Percentiles rank a stretch among this genome's conserved stretches.
Conservation (phyloP, 2,797 vertebrate species). For the Eutrigla gurnardus region DNA sequence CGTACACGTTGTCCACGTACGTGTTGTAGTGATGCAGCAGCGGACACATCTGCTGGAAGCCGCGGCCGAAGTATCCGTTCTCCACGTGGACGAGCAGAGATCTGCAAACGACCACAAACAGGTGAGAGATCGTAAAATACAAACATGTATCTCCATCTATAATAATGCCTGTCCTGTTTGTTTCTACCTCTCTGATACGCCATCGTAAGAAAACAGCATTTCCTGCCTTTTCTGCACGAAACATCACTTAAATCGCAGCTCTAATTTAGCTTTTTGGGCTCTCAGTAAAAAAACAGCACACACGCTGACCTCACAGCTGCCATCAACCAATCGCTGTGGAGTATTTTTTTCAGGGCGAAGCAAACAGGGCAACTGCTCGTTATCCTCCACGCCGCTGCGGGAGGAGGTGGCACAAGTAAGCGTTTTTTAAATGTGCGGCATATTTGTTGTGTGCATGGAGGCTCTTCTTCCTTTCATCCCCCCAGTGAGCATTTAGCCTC, state of each 20-base stretch:
- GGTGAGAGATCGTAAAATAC: background rate
- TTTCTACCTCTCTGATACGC: too few species aligned
- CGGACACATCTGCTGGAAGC: conserved; percentile 85
- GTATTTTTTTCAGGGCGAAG: background rate
- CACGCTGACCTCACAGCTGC: too few species aligned
- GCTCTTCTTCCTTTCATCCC: conserved; percentile 33
- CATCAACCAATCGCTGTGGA: too few species aligned
- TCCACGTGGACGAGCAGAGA: conserved; percentile 84
- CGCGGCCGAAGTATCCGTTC: conserved; percentile 81
- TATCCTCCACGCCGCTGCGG: too few species aligned
- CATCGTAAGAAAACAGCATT: too few species aligned
- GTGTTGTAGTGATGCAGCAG: conserved; percentile 85
- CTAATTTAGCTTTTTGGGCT: too few species aligned
- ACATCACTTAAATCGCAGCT: too few species aligned
- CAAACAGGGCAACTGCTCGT: background rate
- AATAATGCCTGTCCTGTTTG: too few species aligned
- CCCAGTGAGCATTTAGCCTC: conserved; percentile 54
- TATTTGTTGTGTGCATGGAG: conserved; percentile 41
- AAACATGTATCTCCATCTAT: background rate
- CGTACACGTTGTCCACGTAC: conserved; percentile 85
- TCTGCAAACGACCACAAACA: conserved; percentile 38
- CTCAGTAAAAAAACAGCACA: too few species aligned
- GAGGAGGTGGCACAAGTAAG: conserved; percentile 22
- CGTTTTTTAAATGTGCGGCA: conserved; percentile 6
- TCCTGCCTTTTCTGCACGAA: too few species aligned